Percentiles rank a stretch among this genome's conserved stretches.
Conservation (phyloP, 2,113 vertebrate species). For the Rhinopomastus cyanomelas region DNA sequence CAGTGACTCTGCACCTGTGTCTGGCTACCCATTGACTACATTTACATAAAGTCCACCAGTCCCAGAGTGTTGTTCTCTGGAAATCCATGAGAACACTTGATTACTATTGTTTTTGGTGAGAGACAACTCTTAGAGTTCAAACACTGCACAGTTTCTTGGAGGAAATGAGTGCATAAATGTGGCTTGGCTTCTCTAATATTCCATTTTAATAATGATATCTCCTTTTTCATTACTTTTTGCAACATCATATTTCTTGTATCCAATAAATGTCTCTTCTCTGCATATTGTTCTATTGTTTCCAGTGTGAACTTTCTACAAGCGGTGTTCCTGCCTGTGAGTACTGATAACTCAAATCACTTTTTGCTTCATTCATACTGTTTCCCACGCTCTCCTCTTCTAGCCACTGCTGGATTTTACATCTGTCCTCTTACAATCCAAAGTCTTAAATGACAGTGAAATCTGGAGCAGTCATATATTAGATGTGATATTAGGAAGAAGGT, state of each 20-base stretch:
- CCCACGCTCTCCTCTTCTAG: too few relatives aligned
- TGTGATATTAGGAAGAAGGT: too few relatives aligned
- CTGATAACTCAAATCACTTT: too few relatives aligned
- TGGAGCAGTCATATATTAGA: too few relatives aligned
- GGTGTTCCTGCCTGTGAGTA: too few relatives aligned
- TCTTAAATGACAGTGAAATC: too few relatives aligned
- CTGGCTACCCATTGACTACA: neutral
- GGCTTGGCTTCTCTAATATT: slow-evolving; percentile 15
- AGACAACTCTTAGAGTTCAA: neutral
- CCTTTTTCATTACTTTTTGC: slow-evolving; percentile 29
- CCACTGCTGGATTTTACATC: too few relatives aligned
- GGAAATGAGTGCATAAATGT: slow-evolving; percentile 15
- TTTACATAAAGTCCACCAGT: neutral
- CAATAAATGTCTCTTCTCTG: neutral
- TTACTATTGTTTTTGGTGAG: neutral
- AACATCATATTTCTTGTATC: slow-evolving; percentile 23
- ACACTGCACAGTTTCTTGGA: neutral
- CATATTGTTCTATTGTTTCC: neutral
- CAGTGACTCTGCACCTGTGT: neutral
- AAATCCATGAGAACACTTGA: neutral
- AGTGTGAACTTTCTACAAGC: too few relatives aligned
- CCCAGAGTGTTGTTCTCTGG: neutral
- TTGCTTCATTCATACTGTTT: too few relatives aligned
- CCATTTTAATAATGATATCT: slow-evolving; percentile 3
- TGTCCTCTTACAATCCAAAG: too few relatives aligned